Base-by-base conservation (phyloP, 1,140 invertebrate species). In the Aphidius ervi region DNA sequence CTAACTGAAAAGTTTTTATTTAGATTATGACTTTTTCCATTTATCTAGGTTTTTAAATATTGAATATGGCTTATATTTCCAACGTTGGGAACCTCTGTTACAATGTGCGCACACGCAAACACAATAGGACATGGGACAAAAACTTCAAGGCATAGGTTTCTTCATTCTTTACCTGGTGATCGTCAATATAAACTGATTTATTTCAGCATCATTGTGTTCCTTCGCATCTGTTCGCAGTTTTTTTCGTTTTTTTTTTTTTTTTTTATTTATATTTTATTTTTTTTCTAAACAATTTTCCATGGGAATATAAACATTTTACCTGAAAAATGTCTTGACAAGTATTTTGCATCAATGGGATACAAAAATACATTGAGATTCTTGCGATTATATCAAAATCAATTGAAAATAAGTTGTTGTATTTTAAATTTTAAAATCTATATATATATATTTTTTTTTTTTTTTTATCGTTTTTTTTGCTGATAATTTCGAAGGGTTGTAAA, bases 161-260 rank as follows among this genome's bases (percentile, higher is more conserved):
- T 48, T 61, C 23, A 60, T 65, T 61, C 59, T 58, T 40, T 64
- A 64, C 53, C 59, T 58, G 53, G 47, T 63, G 63, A 56, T 41
- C 45, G 48, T 58, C 49, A 47, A 37, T 58, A 76, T 78, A 74
- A 78, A 78, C 71, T 78, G 75, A 79, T 78, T 79, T 78, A 79
- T 79, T 78, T 76, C 70, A 67, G 68, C 71, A 71, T 75, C 68
- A 76, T 75, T 72, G 68, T 71, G 64, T 67, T 57, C 56, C 58
- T 58, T 62, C 67, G 74, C 77, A 78, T 78, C 76, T 78, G 77
- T 73, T 70, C 69, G 69, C 70, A 73, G 69, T 72, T 64, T 61
- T 62, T 50, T 58, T 61, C 55, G 52, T 54, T 61, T 62, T 63
- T 57, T 56, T 57, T 43, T 37, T 40, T 59, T 52, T 54, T 54